Base-by-base conservation (phyloP, 2,797 vertebrate species). In the Bucorvus abyssinicus region DNA sequence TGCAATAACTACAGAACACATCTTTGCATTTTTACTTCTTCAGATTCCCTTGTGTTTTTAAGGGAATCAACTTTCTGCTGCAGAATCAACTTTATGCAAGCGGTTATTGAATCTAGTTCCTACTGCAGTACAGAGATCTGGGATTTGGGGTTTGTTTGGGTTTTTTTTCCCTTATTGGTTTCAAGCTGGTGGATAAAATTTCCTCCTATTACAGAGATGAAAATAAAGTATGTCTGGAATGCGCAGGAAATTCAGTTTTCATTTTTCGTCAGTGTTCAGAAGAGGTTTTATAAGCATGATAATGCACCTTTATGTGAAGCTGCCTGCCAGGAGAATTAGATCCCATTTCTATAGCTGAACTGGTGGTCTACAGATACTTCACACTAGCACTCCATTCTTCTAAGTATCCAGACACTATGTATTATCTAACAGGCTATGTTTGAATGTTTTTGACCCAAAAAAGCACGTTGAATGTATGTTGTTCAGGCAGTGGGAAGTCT, bases 1-100 rank as follows among this genome's bases (percentile, higher is more conserved):
- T 60, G 36, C 40, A 71, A 1, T 64, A 64, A 65, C 34, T 30
- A 21, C 0, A 0, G 50, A 40, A 52, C 3, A 0, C 32, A 14
- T 30, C 14, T 56, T 61, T 52, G 11, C 27, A 4, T 73, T 76
- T 65, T 73, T 88, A 24, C n/a, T 69, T 8, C 44, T 50, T 74
- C 23, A 32, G 42, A 45, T 74, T 80, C 47, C 23, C 3, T 0
- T 36, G 63, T 50, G 53, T n/a, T n/a, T n/a, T n/a, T n/a, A 70
- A 18, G 14, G 83, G 36, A 69, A 78, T 24, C 18, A 42, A 14
- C 29, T 64, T 87, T 56, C 53, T 91, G 71, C 71, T 87, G 42
- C 70, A n/a, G n/a, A n/a, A n/a, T n/a, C n/a, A n/a, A n/a, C n/a
- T n/a, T n/a, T n/a, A n/a, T n/a, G n/a, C n/a, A n/a, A n/a, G n/a